A percentile compares a stretch with the other conserved stretches of the same genome.
Evolutionary conservation across 1,140 invertebrate species (phyloP).

Genomic region (Saccostrea cuccullata): DNA sequence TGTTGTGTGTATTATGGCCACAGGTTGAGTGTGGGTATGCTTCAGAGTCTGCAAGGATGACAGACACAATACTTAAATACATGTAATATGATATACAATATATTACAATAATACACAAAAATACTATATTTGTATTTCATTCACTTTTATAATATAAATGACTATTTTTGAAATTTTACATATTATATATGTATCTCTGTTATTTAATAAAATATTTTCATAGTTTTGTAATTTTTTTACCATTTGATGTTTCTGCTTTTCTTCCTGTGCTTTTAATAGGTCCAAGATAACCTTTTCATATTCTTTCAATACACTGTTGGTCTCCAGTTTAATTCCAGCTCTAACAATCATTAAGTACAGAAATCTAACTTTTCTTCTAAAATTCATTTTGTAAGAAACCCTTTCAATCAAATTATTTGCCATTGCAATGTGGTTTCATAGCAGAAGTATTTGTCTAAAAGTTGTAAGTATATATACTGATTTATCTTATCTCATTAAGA

Average conservation of each 20-base stretch:
- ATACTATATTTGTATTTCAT: too few relatives aligned
- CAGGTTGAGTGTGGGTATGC: neutral
- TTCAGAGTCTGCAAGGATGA: neutral
- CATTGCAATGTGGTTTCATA: neutral
- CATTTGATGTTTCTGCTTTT: neutral
- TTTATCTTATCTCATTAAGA: neutral
- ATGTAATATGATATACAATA: neutral
- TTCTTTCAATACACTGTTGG: neutral
- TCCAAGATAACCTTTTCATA: neutral
- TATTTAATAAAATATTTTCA: too few relatives aligned
- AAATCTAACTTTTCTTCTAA: neutral
- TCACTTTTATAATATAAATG: too few relatives aligned
- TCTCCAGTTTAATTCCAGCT: constrained; percentile 18
- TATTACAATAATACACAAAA: too few relatives aligned
- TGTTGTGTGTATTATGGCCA: neutral
- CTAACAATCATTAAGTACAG: neutral
- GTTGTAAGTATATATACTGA: neutral
- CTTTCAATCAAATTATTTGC: neutral
- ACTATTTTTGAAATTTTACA: too few relatives aligned
- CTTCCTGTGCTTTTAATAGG: neutral
- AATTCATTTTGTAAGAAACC: too few relatives aligned
- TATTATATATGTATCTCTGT: too few relatives aligned
- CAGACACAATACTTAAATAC: neutral
- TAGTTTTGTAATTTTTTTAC: too few relatives aligned
- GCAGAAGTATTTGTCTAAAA: neutral